These are phyloP conservation scores for Natrix natrix DNA, from an alignment of 2,797 vertebrate genomes.

Conservation along the genomic window DNA sequence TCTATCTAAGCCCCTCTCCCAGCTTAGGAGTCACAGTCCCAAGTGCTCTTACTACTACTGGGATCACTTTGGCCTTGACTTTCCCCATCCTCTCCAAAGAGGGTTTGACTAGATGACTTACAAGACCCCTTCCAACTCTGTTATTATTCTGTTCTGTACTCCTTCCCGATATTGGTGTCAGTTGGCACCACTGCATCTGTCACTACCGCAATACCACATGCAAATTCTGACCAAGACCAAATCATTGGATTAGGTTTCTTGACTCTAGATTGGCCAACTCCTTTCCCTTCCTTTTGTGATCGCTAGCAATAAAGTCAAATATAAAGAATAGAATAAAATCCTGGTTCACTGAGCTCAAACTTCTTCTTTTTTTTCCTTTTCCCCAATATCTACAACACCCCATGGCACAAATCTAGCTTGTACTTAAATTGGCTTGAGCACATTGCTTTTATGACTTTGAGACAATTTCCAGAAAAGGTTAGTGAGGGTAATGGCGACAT, in stretches of 20 bases:
- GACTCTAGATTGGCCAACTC: neutral
- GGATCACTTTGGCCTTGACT: too few relatives aligned
- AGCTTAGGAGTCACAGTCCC: too few relatives aligned
- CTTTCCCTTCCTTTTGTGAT: neutral
- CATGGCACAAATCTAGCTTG: neutral
- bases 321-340: neutral
- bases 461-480: neutral
- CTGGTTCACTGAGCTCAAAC: neutral
- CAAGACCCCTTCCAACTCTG: too few relatives aligned
- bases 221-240: neutral
- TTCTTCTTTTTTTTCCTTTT: neutral
- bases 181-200: neutral
- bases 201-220: neutral
- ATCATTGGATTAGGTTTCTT: neutral
- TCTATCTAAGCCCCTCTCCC: too few relatives aligned
- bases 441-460: neutral
- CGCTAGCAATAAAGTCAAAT: neutral
- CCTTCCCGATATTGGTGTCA: neutral
- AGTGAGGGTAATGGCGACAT: neutral
- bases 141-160: too few relatives aligned
- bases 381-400: neutral
- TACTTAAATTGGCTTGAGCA: neutral
- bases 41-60: too few relatives aligned
- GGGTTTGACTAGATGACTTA: too few relatives aligned
- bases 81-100: too few relatives aligned